These are phyloP conservation scores for Chaetodon trifasciatus DNA, from an alignment of 2,797 vertebrate species.

Conservation along the genomic window DNA sequence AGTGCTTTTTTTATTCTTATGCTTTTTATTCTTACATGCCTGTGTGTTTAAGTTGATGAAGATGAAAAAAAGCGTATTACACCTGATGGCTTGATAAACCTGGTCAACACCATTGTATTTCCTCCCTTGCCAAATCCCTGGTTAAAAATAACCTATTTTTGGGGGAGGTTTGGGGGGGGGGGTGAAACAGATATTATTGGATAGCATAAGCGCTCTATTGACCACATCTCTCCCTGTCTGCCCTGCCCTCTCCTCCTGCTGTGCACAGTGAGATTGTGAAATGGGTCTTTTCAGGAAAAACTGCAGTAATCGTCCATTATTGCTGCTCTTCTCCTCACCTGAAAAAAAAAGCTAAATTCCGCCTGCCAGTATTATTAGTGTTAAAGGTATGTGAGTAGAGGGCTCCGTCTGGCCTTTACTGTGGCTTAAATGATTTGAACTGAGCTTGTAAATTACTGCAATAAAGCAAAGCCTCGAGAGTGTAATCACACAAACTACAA, in stretches of 20 bases:
- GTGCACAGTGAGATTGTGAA: conserved; percentile 59
- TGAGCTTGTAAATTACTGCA: conserved; percentile 62
- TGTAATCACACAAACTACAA: conserved; percentile 48
- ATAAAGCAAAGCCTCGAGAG: conserved; percentile 51
- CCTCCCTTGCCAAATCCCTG: too few relatives aligned
- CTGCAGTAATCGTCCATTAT: conserved; percentile 74
- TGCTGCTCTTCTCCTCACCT: conserved; percentile 52
- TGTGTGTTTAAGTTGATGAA: background rate
- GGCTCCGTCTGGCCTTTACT: conserved; percentile 51
- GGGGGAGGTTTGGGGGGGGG: background rate
- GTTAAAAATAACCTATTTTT: background rate
- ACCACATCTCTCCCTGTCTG: conserved; percentile 27
- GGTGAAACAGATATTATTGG: conserved; percentile 21
- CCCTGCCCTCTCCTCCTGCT: conserved; percentile 49
- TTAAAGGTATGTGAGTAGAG: conserved; percentile 60
- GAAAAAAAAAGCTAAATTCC: conserved; percentile 32
- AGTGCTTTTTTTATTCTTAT: background rate
- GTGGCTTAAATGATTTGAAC: conserved; percentile 66
- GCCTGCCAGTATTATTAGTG: conserved; percentile 59
- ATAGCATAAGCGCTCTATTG: conserved; percentile 28
- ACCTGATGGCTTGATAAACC: conserved; percentile 5
- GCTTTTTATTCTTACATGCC: background rate
- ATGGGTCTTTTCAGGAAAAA: conserved; percentile 70
- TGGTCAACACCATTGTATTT: background rate
- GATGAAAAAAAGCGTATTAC: background rate